Evolutionary conservation across 2,888 invertebrate genomes (phyloP), one percentile per base, ranked within the genome.

Genomic region (Dolomedes plantarius): DNA sequence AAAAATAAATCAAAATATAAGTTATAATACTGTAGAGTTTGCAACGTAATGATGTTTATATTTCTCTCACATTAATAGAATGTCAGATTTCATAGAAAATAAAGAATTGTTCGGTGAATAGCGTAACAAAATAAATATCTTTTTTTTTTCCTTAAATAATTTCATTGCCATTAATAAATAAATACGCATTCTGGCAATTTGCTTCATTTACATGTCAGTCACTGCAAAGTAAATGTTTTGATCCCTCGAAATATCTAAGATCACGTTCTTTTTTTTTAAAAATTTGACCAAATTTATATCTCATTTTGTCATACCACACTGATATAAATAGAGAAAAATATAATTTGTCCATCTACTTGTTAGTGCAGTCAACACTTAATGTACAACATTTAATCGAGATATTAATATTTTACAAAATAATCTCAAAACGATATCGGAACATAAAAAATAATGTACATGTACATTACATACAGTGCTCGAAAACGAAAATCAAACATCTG

Each of bases 401-500:
- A 27, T 76, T 28, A 41, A 73, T 80, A 80, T 80, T 46, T 80
- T 80, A 80, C 80, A 80, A 80, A 80, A 80, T 74, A 80, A 74
- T 80, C 67, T 73, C 56, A 39, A 74, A 80, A 67, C 31, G 64
- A 74, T 39, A 9, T 56, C 3, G 2, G 31, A 71, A 73, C 72
- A 75, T 32, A 75, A 62, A 65, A 81, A 74, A 81, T 81, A 69
- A 39, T 69, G 64, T 79, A 79, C 79, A 79, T 69, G 23, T 81
- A 81, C 81, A 81, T 71, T 62, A 74, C 74, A 69, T 81, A 81
- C 81, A 75, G 62, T 69, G 81, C 69, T 81, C 31, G 36, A 19
- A 81, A 73, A 73, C n/a, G 41, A 46, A 64, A 69, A 69, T 23
- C 11, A 28, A 56, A 74, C 67, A 56, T 28, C 41, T 68, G 32